Evolutionary conservation across 2,797 vertebrate species (phyloP).

Genomic region (Cephalopachus bancanus): DNA sequence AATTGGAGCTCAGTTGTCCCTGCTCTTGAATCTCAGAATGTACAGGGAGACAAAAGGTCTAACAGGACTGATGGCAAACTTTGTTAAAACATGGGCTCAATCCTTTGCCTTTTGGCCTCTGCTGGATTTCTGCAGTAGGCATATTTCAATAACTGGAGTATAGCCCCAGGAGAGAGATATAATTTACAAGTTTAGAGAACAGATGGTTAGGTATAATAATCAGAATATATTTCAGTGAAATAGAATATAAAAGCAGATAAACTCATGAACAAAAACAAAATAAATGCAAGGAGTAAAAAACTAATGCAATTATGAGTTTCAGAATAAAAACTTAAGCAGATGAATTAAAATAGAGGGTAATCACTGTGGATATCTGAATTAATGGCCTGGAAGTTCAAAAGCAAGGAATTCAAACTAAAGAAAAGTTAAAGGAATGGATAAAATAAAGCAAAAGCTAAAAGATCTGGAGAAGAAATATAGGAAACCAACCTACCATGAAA

Average conservation of each 20-base stretch:
- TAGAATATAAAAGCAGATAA: background rate
- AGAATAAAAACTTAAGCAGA: background rate
- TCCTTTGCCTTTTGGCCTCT: background rate
- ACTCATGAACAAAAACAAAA: background rate
- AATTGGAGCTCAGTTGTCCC: background rate
- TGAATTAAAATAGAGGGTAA: background rate
- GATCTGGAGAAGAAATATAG: background rate
- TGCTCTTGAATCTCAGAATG: background rate
- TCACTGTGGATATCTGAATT: background rate
- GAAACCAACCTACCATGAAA: background rate
- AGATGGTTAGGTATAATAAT: background rate
- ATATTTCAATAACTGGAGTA: background rate
- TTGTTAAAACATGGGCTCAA: background rate
- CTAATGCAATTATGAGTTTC: background rate
- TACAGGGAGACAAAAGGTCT: background rate
- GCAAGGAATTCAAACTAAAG: background rate
- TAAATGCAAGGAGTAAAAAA: background rate
- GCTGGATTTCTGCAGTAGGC: background rate
- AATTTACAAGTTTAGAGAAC: background rate
- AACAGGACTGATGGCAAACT: background rate
- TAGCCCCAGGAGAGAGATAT: background rate
- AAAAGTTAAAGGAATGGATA: background rate
- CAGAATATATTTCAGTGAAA: background rate
- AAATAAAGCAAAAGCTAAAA: constrained; percentile 33
- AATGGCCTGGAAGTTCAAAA: background rate